A percentile compares a stretch with the other conserved stretches of the same genome.
Evolutionary conservation across 2,888 invertebrate species (phyloP).

Genomic region (Cerastoderma edule): DNA sequence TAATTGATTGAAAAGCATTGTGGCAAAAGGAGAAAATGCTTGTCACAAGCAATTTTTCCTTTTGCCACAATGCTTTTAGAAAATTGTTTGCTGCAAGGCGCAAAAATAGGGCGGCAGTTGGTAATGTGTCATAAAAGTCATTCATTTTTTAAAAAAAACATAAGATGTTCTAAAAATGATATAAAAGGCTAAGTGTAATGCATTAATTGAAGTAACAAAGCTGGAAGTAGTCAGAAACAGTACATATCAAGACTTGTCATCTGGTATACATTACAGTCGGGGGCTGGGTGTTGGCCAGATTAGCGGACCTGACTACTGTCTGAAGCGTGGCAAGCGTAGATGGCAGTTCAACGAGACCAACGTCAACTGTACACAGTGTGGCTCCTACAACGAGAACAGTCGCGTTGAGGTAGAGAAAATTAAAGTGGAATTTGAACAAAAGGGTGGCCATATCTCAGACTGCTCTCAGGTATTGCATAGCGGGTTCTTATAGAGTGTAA

Average conservation of each 20-base stretch:
- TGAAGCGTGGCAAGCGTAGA: slow-evolving; percentile 66
- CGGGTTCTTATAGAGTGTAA: slow-evolving; percentile 65
- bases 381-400: slow-evolving; percentile 53
- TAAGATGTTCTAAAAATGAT: too few relatives aligned
- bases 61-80: too few relatives aligned
- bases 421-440: slow-evolving; percentile 69
- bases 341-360: slow-evolving; percentile 58
- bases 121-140: too few relatives aligned
- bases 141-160: too few relatives aligned
- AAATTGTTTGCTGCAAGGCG: too few relatives aligned
- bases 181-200: too few relatives aligned
- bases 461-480: slow-evolving; percentile 67
- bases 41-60: too few relatives aligned
- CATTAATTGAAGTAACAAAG: too few relatives aligned
- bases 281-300: slow-evolving; percentile 77
- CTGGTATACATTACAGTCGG: slow-evolving; percentile 66
- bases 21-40: too few relatives aligned
- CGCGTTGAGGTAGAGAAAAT: slow-evolving; percentile 72
- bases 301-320: slow-evolving; percentile 80
- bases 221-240: too few relatives aligned
- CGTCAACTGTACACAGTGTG: slow-evolving; percentile 66
- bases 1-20: too few relatives aligned
- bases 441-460: slow-evolving; percentile 65
- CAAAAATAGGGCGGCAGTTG: too few relatives aligned
- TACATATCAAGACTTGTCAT: not conserved